Evolutionary conservation across 1,140 invertebrate species (phyloP), one percentile per base, ranked within the genome.

Genomic region (Drosophila lini): DNA sequence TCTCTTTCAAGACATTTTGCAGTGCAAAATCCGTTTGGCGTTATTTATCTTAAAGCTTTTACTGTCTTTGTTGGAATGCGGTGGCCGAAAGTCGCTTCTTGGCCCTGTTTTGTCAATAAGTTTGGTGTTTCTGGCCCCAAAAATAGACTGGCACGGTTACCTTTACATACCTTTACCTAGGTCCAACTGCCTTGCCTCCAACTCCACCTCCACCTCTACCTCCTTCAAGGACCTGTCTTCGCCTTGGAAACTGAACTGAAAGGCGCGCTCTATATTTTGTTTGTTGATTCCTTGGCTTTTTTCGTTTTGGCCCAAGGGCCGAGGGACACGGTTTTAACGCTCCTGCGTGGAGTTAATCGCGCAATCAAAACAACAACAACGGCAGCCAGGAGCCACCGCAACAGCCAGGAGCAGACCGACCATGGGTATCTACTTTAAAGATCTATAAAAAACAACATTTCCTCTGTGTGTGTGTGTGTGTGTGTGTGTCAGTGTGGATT

Each of bases 161-260:
- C 36, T 19, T 38, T 16, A 61, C 15, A 16, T 38, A 34, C 38
- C 50, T 50, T 69, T 61, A 19, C 74, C 70, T 60, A 84, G 45
- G 45, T 42, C 40, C 60, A 42, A 86, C 64, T 80, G 83, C 19
- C 42, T 22, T 6, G 42, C 19, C 10, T 44, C 19, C 42, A 45
- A 45, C 22, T 47, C 4, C 22, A 15, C 8, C 22, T 25, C 4
- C 22, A 15, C 8, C 22, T 25, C 4, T 16, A 15, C 8, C n/a
- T 5, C 19, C 8, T 38, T 8, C 38, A n/a, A 25, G 15, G 32
- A 36, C 16, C 19, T 28, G 56, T 63, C 67, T 84, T 84, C 47
- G 81, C 81, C 84, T 90, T 89, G 84, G 84, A 89, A 89, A 89
- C 84, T 84, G 48, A n/a, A n/a, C 34, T 13, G 38, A 57, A 53